phyloP scores from a whole-genome alignment of 1,140 invertebrate species.

The Potamilus streckersoni region DNA sequence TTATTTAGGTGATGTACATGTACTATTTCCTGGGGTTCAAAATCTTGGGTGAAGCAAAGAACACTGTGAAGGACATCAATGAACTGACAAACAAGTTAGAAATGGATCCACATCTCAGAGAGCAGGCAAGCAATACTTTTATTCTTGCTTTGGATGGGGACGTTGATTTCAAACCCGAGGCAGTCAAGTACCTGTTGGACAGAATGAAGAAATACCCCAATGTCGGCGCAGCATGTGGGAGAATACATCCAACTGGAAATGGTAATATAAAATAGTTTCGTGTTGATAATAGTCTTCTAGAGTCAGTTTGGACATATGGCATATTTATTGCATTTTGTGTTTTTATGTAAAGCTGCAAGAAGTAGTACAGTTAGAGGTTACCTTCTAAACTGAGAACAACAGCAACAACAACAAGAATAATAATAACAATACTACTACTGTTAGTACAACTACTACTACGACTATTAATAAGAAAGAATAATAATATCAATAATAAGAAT shows the following conservation, averaged over 20 bases:
- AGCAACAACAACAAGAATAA: too few species aligned
- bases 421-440: too few species aligned
- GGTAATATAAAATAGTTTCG: slow-evolving; percentile 39
- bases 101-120: slow-evolving; percentile 83
- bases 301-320: neutral
- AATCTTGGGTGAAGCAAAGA: slow-evolving; percentile 27
- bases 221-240: slow-evolving; percentile 73
- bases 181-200: slow-evolving; percentile 72
- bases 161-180: slow-evolving; percentile 72
- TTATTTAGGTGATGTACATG: slow-evolving; percentile 95
- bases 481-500: too few species aligned
- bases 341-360: too few species aligned
- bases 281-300: neutral
- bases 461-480: too few species aligned
- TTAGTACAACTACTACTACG: too few species aligned
- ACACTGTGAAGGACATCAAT: slow-evolving; percentile 87
- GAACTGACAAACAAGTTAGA: slow-evolving; percentile 86
- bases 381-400: too few species aligned
- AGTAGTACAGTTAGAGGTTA: too few species aligned
- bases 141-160: slow-evolving; percentile 74
- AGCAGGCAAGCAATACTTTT: slow-evolving; percentile 77
- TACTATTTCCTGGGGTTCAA: slow-evolving; percentile 85
- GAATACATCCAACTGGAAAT: slow-evolving; percentile 72
- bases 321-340: neutral
- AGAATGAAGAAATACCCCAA: slow-evolving; percentile 72